Conservation (phyloP, 2,113 vertebrate species). For the Cephalopterus ornatus region DNA sequence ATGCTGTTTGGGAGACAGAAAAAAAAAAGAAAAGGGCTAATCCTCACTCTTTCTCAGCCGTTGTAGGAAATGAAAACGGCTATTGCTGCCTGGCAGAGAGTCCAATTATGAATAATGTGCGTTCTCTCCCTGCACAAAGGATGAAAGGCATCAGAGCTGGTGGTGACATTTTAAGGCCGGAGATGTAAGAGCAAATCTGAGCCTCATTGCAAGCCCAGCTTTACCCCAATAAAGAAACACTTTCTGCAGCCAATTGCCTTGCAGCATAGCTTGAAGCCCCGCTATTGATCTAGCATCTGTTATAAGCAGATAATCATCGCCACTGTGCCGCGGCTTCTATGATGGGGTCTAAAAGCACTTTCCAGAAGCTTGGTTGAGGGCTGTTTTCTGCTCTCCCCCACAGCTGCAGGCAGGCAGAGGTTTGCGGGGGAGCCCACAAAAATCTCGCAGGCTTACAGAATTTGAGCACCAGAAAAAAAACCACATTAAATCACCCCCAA, state of each 20-base stretch:
- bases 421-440: neutral
- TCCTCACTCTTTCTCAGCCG: neutral
- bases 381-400: neutral
- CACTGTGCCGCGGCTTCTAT: neutral
- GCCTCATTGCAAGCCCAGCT: constrained; percentile 7
- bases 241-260: constrained; percentile 50
- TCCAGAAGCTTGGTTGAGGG: constrained; percentile 7
- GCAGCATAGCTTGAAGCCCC: constrained; percentile 32
- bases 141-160: constrained; percentile 52
- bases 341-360: constrained; percentile 27
- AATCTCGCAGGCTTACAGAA: neutral
- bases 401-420: neutral
- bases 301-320: constrained; percentile 32
- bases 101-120: constrained; percentile 24
- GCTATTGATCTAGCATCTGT: constrained; percentile 58
- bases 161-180: constrained; percentile 53
- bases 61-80: neutral
- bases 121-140: constrained; percentile 35
- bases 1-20: neutral
- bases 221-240: constrained; percentile 35
- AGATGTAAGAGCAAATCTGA: constrained; percentile 27
- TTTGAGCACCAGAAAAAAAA: neutral
- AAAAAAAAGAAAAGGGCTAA: neutral
- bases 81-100: constrained; percentile 35
- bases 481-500: neutral